Conservation (phyloP, 2,797 vertebrate species). For the Lepus townsendii region DNA sequence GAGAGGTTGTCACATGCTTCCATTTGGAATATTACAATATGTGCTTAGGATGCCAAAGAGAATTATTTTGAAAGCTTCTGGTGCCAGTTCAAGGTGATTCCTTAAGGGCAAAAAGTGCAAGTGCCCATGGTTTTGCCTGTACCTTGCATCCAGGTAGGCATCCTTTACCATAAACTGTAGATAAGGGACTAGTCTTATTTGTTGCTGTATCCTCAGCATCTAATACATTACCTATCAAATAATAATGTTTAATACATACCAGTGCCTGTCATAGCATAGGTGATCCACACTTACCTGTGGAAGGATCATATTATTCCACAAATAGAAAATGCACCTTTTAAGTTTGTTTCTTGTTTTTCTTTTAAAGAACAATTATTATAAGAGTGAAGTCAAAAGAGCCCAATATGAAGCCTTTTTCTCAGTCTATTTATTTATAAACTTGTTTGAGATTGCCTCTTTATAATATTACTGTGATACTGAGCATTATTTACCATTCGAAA, state of each 20-base stretch:
- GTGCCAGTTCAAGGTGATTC: constrained; percentile 41
- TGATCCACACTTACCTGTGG: background rate
- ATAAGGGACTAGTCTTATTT: background rate
- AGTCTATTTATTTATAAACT: background rate
- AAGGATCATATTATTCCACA: background rate
- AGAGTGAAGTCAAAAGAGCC: background rate
- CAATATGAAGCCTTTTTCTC: background rate
- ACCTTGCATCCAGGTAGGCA: background rate
- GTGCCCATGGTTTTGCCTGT: background rate
- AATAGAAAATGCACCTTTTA: background rate
- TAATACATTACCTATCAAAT: background rate
- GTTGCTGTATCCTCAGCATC: background rate
- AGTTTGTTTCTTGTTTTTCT: background rate
- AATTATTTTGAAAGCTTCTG: background rate
- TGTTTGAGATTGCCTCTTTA: background rate
- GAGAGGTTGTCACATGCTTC: constrained; percentile 5
- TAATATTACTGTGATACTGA: background rate
- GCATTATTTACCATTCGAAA: background rate
- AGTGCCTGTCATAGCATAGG: background rate
- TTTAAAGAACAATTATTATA: constrained; percentile 4
- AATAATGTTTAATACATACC: background rate
- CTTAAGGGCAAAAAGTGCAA: background rate
- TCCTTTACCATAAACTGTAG: background rate
- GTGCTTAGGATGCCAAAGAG: constrained; percentile 16
- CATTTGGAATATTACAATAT: constrained; percentile 59